These are phyloP conservation scores for Spisula subtruncata DNA, from an alignment of 2,888 invertebrate genomes.

Conservation along the genomic window DNA sequence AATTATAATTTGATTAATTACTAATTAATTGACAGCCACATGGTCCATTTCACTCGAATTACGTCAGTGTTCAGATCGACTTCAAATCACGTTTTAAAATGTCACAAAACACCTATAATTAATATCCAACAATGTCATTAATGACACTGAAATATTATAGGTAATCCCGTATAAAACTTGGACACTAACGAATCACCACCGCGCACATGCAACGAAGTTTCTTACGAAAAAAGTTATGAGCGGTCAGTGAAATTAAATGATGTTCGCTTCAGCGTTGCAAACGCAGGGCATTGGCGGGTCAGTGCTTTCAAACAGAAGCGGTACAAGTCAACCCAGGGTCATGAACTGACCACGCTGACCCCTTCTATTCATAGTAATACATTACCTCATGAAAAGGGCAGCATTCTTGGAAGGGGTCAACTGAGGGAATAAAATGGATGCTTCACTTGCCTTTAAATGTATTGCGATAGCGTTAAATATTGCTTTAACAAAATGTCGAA, in stretches of 20 bases:
- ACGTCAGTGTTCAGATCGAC: background rate
- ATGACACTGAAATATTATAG: constrained; percentile 14
- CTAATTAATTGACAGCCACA: background rate
- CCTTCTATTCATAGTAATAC: constrained; percentile 37
- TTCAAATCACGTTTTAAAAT: background rate
- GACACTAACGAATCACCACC: background rate
- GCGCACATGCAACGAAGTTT: constrained; percentile 17
- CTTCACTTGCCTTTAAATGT: too few species aligned
- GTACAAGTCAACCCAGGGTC: constrained; percentile 60
- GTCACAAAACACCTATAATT: background rate
- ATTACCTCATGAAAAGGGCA: constrained; percentile 43
- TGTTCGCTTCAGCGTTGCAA: constrained; percentile 25
- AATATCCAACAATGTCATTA: background rate
- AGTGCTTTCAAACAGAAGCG: constrained; percentile 52
- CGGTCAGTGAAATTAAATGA: constrained; percentile 31
- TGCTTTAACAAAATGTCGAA: too few species aligned
- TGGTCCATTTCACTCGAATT: background rate
- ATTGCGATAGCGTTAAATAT: background rate
- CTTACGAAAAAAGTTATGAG: constrained; percentile 12
- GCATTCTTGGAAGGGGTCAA: constrained; percentile 11
- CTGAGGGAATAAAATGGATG: background rate
- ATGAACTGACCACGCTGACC: constrained; percentile 59
- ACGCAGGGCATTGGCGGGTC: constrained; percentile 58
- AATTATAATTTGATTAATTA: background rate
- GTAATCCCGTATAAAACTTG: constrained; percentile 2